phyloP scores from a whole-genome alignment of 2,888 invertebrate genomes.

The Rhabditoides inermis region DNA sequence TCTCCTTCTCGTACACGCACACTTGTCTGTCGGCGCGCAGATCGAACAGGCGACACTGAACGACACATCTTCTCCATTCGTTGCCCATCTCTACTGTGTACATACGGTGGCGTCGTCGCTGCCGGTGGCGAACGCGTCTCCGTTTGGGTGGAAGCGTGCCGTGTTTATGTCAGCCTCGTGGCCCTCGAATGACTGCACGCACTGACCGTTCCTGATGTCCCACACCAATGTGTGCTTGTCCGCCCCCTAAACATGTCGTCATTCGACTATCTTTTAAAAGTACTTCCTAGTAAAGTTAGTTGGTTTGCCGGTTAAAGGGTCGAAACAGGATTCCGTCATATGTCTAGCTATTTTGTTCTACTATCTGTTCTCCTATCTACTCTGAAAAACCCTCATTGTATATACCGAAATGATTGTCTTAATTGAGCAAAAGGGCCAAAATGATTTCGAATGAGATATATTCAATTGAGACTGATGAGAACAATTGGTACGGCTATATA shows the following conservation, averaged over 20 bases:
- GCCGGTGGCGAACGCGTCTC: constrained; percentile 94
- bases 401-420: too few species aligned
- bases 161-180: constrained; percentile 96
- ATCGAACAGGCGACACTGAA: constrained; percentile 85
- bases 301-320: too few species aligned
- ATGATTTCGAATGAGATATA: too few species aligned
- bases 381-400: too few species aligned
- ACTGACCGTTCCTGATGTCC: constrained; percentile 96
- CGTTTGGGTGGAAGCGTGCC: constrained; percentile 95
- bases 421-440: too few species aligned
- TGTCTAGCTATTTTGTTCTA: too few species aligned
- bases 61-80: constrained; percentile 12
- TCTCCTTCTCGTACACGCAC: constrained; percentile 87
- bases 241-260: constrained; percentile 57
- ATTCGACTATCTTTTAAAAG: too few species aligned
- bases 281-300: too few species aligned
- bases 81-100: constrained; percentile 7
- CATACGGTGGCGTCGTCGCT: constrained; percentile 89
- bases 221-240: constrained; percentile 84
- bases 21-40: constrained; percentile 94
- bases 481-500: too few species aligned
- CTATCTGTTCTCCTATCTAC: too few species aligned
- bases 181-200: constrained; percentile 95
- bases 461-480: too few species aligned
- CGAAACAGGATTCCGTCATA: too few species aligned